Conservation (phyloP, 2,113 vertebrate genomes). For the Periophthalmodon schlosseri region DNA sequence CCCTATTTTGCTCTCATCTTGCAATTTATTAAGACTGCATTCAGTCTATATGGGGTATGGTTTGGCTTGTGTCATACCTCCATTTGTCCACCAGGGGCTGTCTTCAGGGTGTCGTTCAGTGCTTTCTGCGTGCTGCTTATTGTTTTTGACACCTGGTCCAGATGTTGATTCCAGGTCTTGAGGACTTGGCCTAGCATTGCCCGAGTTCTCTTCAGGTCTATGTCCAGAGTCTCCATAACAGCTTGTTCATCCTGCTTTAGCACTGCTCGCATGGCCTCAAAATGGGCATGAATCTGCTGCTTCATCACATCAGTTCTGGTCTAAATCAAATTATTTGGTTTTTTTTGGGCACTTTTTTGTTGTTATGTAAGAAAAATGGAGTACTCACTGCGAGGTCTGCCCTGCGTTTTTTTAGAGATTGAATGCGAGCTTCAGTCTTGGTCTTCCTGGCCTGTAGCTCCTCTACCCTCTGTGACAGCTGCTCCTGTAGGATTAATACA, state of each 20-base stretch:
- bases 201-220: constrained; percentile 65
- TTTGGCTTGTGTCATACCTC: constrained; percentile 30
- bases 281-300: constrained; percentile 67
- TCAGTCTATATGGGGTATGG: too few relatives aligned
- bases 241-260: constrained; percentile 67
- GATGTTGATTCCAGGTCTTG: constrained; percentile 68
- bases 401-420: constrained; percentile 76
- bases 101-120: constrained; percentile 27
- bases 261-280: constrained; percentile 53
- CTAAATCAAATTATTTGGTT: constrained; percentile 32
- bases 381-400: constrained; percentile 70
- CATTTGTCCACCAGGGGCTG: not conserved
- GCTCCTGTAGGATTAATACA: constrained; percentile 50
- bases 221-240: constrained; percentile 66
- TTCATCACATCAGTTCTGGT: constrained; percentile 72
- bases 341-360: not conserved
- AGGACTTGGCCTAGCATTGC: constrained; percentile 66
- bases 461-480: constrained; percentile 60
- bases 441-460: constrained; percentile 65
- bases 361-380: not conserved
- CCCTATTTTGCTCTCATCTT: too few relatives aligned
- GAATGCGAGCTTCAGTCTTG: constrained; percentile 67
- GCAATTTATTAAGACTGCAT: not conserved
- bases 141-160: constrained; percentile 57
- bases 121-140: constrained; percentile 39